Evolutionary conservation across 1,140 invertebrate species (phyloP).

Genomic region (Platorchestia sp.): DNA sequence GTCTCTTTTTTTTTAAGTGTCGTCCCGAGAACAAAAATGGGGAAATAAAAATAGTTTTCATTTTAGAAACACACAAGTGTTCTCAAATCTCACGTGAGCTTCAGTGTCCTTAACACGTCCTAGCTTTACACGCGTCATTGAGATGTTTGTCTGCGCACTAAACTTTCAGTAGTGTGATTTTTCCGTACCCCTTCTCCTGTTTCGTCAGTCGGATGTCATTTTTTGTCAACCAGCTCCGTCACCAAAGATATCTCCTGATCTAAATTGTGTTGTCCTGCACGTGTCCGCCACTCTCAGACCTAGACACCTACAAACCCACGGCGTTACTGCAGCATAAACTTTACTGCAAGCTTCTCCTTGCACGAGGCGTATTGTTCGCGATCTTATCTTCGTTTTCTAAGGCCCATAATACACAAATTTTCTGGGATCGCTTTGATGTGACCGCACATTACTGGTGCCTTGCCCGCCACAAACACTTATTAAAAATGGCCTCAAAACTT

Average conservation of each 20-base stretch:
- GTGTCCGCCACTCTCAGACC: not conserved
- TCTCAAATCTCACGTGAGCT: no score
- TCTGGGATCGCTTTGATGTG: not conserved
- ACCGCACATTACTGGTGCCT: not conserved
- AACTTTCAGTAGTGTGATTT: not conserved
- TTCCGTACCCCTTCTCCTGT: not conserved
- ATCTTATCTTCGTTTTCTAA: not conserved
- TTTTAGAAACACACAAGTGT: no score
- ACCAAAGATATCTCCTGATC: not conserved
- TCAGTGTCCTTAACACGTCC: no score
- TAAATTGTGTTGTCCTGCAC: not conserved
- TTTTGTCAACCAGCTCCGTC: not conserved
- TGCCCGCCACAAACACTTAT: not conserved
- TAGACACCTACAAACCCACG: not conserved
- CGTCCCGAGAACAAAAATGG: no score
- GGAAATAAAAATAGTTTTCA: no score
- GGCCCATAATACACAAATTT: not conserved
- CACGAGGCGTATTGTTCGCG: not conserved
- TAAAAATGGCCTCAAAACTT: not conserved
- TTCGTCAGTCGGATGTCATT: not conserved
- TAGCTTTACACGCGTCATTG: not conserved
- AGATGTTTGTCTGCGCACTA: not conserved
- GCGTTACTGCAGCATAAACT: not conserved
- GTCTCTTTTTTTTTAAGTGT: no score
- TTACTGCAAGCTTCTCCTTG: not conserved